phyloP scores from a whole-genome alignment of 2,888 invertebrate genomes.

The Flexamia atlantica region DNA sequence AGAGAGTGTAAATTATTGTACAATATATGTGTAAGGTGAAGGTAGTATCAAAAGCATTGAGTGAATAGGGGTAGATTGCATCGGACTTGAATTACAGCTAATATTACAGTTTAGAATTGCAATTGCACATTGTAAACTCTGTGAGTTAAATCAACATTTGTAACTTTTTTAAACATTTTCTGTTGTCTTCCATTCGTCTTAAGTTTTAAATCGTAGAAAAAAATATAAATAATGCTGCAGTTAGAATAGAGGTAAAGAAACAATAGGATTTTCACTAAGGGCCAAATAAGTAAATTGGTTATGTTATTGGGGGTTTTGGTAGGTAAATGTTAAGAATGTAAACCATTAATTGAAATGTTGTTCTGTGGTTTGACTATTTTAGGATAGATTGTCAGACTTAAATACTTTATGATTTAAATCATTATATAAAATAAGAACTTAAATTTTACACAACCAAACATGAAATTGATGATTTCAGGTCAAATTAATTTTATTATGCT shows the following conservation, averaged over 20 bases:
- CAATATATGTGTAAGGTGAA: constrained; percentile 19
- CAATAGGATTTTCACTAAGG: background rate
- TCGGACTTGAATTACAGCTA: background rate
- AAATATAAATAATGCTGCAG: background rate
- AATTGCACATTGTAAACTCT: constrained; percentile 8
- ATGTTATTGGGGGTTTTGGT: no score
- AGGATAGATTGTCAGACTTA: no score
- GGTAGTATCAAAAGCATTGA: constrained; percentile 56
- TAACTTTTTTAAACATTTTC: background rate
- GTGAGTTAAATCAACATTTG: background rate
- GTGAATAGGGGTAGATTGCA: constrained; percentile 10
- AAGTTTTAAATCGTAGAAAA: background rate
- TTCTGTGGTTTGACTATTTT: no score
- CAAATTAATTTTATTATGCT: no score
- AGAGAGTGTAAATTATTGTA: no score
- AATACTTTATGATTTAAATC: no score
- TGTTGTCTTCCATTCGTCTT: constrained; percentile 33
- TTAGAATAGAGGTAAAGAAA: background rate
- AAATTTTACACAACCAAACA: no score
- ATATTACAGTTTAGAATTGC: background rate
- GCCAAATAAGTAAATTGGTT: no score
- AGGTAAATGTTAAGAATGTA: no score
- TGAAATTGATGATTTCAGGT: no score
- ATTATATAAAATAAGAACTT: no score
- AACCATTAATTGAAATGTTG: no score